These are phyloP conservation scores for Ephydatia muelleri DNA, from an alignment of 37 sponge, comb jelly and placozoan genomes.

Conservation along the genomic window DNA sequence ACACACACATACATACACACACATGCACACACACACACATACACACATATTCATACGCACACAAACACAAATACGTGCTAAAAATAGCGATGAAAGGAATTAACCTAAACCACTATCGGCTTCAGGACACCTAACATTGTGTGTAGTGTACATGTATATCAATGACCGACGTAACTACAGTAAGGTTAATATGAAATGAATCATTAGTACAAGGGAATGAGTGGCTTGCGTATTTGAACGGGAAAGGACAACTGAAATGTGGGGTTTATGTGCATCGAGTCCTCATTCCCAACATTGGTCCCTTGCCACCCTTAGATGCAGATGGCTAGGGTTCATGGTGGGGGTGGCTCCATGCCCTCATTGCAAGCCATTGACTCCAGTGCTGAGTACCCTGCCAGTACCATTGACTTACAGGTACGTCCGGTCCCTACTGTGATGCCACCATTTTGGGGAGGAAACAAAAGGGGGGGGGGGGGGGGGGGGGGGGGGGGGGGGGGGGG, in stretches of 20 bases:
- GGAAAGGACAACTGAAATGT: too few relatives aligned
- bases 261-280: too few relatives aligned
- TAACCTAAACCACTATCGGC: too few relatives aligned
- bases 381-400: slow-evolving; percentile 20
- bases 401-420: slow-evolving; percentile 53
- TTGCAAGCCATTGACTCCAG: slow-evolving; percentile 64
- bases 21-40: not conserved
- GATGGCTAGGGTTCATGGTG: slow-evolving; percentile 52
- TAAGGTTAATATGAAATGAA: too few relatives aligned
- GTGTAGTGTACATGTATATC: too few relatives aligned
- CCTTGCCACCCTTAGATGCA: slow-evolving; percentile 71
- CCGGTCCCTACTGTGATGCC: too few relatives aligned
- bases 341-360: slow-evolving; percentile 77
- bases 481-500: not conserved
- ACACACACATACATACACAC: not conserved
- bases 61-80: not conserved
- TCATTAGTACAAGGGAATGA: too few relatives aligned
- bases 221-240: too few relatives aligned
- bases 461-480: not conserved
- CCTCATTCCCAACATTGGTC: not conserved
- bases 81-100: too few relatives aligned
- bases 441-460: too few relatives aligned
- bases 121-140: too few relatives aligned
- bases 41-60: not conserved
- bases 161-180: too few relatives aligned